phyloP scores from a whole-genome alignment of 30 jellyfish, hydroid and myxozoan species.

The Mastigias papua region DNA sequence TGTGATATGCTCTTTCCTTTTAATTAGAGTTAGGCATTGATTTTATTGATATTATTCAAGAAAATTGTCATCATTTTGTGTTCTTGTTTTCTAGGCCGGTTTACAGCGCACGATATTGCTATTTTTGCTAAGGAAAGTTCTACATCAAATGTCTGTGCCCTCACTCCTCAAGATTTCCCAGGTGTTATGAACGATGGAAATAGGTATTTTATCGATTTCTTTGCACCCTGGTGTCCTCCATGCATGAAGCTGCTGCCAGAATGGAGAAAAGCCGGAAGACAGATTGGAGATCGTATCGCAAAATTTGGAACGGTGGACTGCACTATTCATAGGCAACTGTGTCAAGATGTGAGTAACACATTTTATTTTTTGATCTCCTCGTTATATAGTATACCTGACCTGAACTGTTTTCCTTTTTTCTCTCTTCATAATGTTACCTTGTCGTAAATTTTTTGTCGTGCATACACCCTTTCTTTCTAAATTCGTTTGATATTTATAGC shows the following conservation, averaged over 20 bases:
- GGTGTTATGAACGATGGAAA: conserved; percentile 37
- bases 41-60: too few species aligned
- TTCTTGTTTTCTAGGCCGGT: conserved; percentile 74
- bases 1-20: too few species aligned
- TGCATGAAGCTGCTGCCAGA: conserved; percentile 97
- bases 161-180: conserved; percentile 91
- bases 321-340: conserved; percentile 76
- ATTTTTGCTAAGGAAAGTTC: conserved; percentile 88
- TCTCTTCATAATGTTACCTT: too few species aligned
- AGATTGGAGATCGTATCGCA: conserved; percentile 85
- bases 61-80: too few species aligned
- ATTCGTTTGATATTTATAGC: too few species aligned
- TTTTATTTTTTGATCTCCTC: neutral
- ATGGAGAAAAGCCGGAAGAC: conserved; percentile 97
- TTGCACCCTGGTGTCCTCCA: conserved; percentile 99
- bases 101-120: conserved; percentile 92
- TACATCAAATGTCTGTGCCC: conserved; percentile 87
- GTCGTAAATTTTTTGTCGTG: too few species aligned
- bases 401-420: too few species aligned
- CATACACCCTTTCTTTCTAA: too few species aligned
- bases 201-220: conserved; percentile 87
- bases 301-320: conserved; percentile 98
- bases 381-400: too few species aligned
- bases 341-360: conserved; percentile 75
- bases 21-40: too few species aligned